Evolutionary conservation across 2,888 invertebrate genomes (phyloP).

Genomic region (Lepidocyrtinus sp.): DNA sequence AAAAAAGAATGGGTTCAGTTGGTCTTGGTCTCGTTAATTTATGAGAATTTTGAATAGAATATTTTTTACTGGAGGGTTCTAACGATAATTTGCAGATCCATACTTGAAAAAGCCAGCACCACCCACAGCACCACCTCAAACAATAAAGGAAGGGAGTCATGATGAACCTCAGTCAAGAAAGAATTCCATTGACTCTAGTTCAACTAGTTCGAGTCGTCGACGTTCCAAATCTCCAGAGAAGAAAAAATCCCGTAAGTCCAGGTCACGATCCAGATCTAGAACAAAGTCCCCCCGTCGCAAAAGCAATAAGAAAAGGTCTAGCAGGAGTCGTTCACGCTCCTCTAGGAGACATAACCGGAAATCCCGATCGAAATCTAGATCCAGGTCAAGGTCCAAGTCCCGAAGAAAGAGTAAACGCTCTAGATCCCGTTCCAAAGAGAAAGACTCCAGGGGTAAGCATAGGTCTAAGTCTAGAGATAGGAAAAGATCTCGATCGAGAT

Average conservation of each 20-base stretch:
- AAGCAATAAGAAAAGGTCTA: background rate
- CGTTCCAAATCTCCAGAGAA: background rate
- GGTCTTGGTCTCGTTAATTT: background rate
- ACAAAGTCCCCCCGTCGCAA: conserved; percentile 12
- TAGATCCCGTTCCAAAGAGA: conserved; percentile 17
- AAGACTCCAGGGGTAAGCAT: background rate
- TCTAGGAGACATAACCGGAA: no score
- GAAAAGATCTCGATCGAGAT: conserved; percentile 33
- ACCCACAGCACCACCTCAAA: background rate
- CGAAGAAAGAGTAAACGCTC: conserved; percentile 17
- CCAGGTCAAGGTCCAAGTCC: conserved; percentile 14
- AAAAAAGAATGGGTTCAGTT: background rate
- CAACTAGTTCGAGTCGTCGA: background rate
- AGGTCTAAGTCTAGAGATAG: conserved; percentile 20
- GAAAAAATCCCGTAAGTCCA: background rate
- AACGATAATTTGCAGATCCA: background rate
- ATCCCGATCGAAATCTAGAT: background rate
- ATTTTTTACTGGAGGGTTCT: background rate
- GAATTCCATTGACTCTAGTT: background rate
- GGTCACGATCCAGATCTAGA: conserved; percentile 19
- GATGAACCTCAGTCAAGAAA: background rate
- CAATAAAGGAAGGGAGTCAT: background rate
- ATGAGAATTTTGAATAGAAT: background rate
- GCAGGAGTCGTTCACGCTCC: conserved; percentile 12
- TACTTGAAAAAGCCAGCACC: background rate